Base-by-base conservation (phyloP, 1,140 invertebrate genomes). In the Battus philenor region DNA sequence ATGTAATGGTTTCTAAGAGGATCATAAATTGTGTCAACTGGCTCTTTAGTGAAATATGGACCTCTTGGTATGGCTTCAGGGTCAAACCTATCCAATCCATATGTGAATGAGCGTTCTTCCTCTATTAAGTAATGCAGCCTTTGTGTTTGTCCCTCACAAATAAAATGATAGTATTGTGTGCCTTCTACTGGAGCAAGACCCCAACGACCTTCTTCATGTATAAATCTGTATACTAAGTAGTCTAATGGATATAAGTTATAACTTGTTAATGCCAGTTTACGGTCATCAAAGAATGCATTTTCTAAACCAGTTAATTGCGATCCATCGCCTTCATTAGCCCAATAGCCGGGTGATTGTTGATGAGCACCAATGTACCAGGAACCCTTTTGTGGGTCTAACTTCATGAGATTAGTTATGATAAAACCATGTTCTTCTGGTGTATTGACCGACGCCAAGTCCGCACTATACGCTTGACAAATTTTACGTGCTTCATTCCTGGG, bases 1-100 rank as follows among this genome's bases (percentile, higher is more conserved):
- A 95, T 89, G 86, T 95, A 90, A 66, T 95, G 92, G 26, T 89
- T 90, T 70, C 91, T 92, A n/a, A 92, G 90, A 4, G 92, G 87
- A 87, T 97, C 95, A 86, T 94, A 97, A 26, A 95, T 93, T 12
- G 90, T 92, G 67, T 93, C 89, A 12, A 89, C 85, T 0, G 97
- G 96, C 73, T 98, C 93, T 59, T 91, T 91, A 13, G 94, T 92
- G 69, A 98, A 97, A 71, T 91, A 94, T 7, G 97, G 97, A 0
- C 95, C 96, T 59, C 91, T 86, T 0, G 95, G 95, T 54, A 98
- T 91, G 68, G 91, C 90, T 47, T 91, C 88, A 4, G 93, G 91
- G 77, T 98, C 93, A 64, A 87, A 88, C 17, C 91, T 88, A 27
- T 88, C 88, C 11, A 94, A 67, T 1, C 96, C 96, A 88, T 97